Base-by-base conservation (phyloP, 2,888 invertebrate species). In the Euclidia mi region DNA sequence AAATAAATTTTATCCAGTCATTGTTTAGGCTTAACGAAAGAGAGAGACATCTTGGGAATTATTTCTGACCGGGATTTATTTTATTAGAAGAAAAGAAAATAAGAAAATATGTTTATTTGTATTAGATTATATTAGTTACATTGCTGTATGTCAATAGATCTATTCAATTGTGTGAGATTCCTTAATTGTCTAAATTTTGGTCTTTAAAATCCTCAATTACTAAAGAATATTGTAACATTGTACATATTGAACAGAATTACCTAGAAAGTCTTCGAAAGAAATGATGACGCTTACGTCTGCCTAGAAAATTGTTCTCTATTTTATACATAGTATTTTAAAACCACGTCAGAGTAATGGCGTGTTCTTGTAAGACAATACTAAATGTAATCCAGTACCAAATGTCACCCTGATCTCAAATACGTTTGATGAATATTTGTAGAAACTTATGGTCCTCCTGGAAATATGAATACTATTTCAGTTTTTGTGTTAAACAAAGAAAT, bases 1-100 rank as follows among this genome's bases (percentile, higher is more conserved):
- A 65, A 62, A 70, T 60, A 60, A 75, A 76, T 56, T 76, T 78
- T 78, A 65, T 84, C 86, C 85, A 86, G 87, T 87, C 85, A 84
- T 63, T 79, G 73, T 74, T 66, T 79, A 82, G 75, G 52, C 31
- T 59, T 70, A 65, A 62, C 28, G 47, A 62, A 55, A 58, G 56
- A 65, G 65, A 72, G 55, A 73, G 53, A 58, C 48, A 14, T 47
- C 47, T 57, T 47, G 49, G 46, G 31, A 55, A 56, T 52, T 12
- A 40, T 65, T 56, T 43, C 32, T 45, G 40, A 43, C 11, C 41
- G 37, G 17, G 28, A 46, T 41, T 20, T 6, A 37, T 25, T 50
- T n/a, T n/a, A n/a, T n/a, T n/a, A n/a, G n/a, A n/a, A n/a, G n/a
- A n/a, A n/a, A n/a, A n/a, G n/a, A n/a, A n/a, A n/a, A n/a, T n/a